These are phyloP conservation scores for Montipora capricornis DNA, from an alignment of 64 coral and sea anemone species.

Conservation along the genomic window DNA sequence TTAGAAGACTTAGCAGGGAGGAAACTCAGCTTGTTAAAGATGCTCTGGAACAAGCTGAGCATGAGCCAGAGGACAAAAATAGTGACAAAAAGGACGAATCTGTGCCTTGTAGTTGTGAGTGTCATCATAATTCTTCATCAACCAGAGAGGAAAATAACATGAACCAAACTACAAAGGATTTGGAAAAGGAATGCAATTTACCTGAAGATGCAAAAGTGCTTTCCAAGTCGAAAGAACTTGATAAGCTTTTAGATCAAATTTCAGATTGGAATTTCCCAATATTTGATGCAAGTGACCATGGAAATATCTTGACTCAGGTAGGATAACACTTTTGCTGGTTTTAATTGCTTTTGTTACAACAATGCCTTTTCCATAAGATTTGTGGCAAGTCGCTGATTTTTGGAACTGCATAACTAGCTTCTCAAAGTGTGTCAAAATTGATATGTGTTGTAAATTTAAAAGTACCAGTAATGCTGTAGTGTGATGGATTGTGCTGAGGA, in stretches of 20 bases:
- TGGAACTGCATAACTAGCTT: background rate
- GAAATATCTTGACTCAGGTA: slow-evolving; percentile 93
- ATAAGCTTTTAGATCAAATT: slow-evolving; percentile 78
- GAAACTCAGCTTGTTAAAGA: slow-evolving; percentile 74
- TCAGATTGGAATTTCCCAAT: slow-evolving; percentile 98
- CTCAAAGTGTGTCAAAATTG: too few species aligned
- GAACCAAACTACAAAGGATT: slow-evolving; percentile 5
- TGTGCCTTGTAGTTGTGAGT: slow-evolving; percentile 64
- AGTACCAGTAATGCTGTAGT: too few species aligned
- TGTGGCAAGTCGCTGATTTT: background rate
- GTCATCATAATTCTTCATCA: slow-evolving; percentile 59
- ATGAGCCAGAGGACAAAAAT: slow-evolving; percentile 27
- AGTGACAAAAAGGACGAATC: slow-evolving; percentile 23
- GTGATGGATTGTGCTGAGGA: too few species aligned
- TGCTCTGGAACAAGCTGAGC: slow-evolving; percentile 61
- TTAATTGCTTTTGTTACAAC: background rate
- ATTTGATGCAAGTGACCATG: slow-evolving; percentile 95
- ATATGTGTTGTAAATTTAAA: too few species aligned
- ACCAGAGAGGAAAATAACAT: slow-evolving; percentile 9
- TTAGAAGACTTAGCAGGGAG: slow-evolving; percentile 80
- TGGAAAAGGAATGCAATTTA: background rate
- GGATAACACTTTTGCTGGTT: background rate
- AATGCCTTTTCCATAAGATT: background rate
- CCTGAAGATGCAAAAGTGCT: slow-evolving; percentile 62
- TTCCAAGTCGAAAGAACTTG: slow-evolving; percentile 69